Conservation (phyloP, 1,140 invertebrate species). For the Pentalonia nigronervosa region DNA sequence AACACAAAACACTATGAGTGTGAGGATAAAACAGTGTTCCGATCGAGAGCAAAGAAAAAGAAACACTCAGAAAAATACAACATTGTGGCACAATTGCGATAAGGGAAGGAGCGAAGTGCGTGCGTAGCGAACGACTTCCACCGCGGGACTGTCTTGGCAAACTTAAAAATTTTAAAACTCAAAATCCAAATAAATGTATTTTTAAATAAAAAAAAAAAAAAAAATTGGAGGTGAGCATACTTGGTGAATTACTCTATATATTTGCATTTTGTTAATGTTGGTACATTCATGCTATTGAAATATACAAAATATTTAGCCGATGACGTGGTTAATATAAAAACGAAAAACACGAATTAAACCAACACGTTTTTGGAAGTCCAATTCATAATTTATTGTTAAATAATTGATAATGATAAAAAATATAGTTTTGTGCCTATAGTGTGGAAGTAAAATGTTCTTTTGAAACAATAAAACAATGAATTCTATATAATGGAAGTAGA, state of each 20-base stretch:
- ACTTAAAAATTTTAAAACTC: neutral
- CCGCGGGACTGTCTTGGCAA: too few species aligned
- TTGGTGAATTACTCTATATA: neutral
- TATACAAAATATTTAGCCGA: neutral
- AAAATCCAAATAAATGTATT: neutral
- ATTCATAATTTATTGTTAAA: neutral
- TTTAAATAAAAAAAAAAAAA: neutral
- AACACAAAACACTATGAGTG: too few species aligned
- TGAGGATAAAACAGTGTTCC: too few species aligned
- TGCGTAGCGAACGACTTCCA: too few species aligned
- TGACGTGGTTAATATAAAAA: neutral
- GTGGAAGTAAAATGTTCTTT: neutral
- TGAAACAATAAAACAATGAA: neutral
- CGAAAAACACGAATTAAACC: neutral
- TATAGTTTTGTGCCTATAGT: neutral
- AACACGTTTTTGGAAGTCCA: neutral
- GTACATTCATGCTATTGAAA: neutral
- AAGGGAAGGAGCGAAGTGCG: too few species aligned
- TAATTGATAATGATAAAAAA: neutral
- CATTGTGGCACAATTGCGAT: too few species aligned
- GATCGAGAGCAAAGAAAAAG: too few species aligned
- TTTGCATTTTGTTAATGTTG: neutral
- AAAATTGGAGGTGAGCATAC: neutral
- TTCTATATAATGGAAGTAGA: neutral
- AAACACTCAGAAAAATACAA: too few species aligned